Evolutionary conservation across 2,797 vertebrate genomes (phyloP).

Genomic region (Emydoidea blandingii): DNA sequence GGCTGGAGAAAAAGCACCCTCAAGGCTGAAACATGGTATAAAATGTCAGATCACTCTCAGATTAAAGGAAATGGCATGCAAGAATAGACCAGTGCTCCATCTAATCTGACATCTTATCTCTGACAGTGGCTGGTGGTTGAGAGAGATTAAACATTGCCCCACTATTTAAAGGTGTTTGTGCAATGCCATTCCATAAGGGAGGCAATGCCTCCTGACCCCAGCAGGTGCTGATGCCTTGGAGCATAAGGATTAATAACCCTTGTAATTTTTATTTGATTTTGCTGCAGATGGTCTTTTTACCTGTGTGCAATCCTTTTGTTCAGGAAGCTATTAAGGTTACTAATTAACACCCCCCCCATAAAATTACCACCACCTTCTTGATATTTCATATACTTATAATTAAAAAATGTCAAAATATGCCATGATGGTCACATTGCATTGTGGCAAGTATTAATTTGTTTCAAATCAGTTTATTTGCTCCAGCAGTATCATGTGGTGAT

Average conservation of each 20-base stretch:
- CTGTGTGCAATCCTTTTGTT: background rate
- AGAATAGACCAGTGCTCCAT: background rate
- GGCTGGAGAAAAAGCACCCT: background rate
- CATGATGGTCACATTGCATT: background rate
- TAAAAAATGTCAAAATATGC: background rate
- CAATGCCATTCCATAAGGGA: background rate
- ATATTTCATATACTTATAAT: background rate
- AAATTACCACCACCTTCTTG: background rate
- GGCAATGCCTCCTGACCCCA: background rate
- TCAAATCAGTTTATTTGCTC: background rate
- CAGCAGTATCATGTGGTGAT: background rate
- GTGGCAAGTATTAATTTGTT: background rate
- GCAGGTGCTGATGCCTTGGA: background rate
- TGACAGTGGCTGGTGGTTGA: background rate
- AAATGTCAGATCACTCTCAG: fast-evolving
- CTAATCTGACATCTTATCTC: background rate
- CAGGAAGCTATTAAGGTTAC: background rate
- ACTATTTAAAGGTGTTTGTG: background rate
- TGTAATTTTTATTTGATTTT: background rate
- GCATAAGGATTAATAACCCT: fast-evolving
- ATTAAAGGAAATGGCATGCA: background rate
- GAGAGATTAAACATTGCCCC: background rate
- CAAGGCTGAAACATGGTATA: fast-evolving
- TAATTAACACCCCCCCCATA: background rate
- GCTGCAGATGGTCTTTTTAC: background rate